These are phyloP conservation scores for Thryonomys swinderianus DNA, from an alignment of 2,113 vertebrate species.

Conservation along the genomic window DNA sequence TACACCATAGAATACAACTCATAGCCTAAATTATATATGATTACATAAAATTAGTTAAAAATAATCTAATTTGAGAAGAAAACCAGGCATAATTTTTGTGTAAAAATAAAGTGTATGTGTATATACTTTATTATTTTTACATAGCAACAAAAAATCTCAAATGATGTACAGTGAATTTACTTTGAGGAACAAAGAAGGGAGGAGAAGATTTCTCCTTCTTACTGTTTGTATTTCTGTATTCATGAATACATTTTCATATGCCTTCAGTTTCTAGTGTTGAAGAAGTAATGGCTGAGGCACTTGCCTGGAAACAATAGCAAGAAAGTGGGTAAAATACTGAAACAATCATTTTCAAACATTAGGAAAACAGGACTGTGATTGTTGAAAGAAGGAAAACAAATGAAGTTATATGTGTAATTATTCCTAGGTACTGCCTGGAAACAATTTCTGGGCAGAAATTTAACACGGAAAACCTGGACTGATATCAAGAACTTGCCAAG, in stretches of 20 bases:
- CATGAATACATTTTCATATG: neutral
- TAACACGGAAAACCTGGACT: neutral
- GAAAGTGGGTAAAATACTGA: neutral
- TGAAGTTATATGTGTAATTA: neutral
- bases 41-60: constrained; percentile 21
- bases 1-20: neutral
- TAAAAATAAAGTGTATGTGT: neutral
- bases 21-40: neutral
- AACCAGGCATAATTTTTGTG: neutral
- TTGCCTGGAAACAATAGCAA: neutral
- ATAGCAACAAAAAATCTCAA: neutral
- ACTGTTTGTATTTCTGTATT: neutral
- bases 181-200: neutral
- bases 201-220: neutral
- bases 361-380: neutral
- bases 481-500: neutral
- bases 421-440: neutral
- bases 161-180: neutral
- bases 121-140: neutral
- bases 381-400: neutral
- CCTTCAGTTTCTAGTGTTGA: neutral
- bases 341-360: neutral
- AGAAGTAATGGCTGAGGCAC: neutral
- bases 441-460: neutral
- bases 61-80: neutral